Percentiles rank a stretch among this genome's conserved stretches.
Evolutionary conservation across 2,888 invertebrate genomes (phyloP).

Genomic region (Sminthurides aquaticus): DNA sequence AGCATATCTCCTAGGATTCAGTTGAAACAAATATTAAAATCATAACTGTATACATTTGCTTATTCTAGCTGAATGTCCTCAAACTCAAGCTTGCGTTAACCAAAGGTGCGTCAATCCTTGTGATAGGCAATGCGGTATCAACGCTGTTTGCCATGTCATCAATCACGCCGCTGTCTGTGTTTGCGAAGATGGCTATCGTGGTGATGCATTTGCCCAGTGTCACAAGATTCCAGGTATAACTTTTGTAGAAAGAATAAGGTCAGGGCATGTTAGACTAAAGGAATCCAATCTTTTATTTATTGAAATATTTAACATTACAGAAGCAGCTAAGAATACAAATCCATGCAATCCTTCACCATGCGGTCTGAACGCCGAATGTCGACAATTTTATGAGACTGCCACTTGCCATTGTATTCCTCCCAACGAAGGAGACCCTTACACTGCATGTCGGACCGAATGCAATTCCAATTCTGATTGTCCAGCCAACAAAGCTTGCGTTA

Average conservation of each 20-base stretch:
- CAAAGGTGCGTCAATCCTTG: conserved; percentile 63
- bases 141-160: conserved; percentile 72
- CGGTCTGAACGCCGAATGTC: conserved; percentile 27
- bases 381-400: conserved; percentile 46
- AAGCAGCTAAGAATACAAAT: conserved; percentile 19
- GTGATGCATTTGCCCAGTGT: conserved; percentile 51
- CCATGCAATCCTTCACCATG: conserved; percentile 52
- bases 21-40: too few relatives aligned
- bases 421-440: conserved; percentile 79
- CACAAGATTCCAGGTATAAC: conserved; percentile 24
- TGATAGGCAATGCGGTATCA: conserved; percentile 63
- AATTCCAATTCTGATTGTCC: conserved; percentile 66
- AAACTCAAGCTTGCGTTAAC: conserved; percentile 69
- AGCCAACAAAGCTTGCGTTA: conserved; percentile 63
- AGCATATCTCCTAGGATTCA: too few relatives aligned
- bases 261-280: neutral
- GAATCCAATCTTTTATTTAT: neutral
- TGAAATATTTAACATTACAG: neutral
- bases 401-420: conserved; percentile 78
- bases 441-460: conserved; percentile 78
- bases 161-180: conserved; percentile 66
- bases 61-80: conserved; percentile 84
- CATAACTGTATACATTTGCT: too few relatives aligned
- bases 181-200: conserved; percentile 59
- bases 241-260: neutral